Conservation (phyloP, 2,797 vertebrate species). For the Spinibarbus caldwelli region DNA sequence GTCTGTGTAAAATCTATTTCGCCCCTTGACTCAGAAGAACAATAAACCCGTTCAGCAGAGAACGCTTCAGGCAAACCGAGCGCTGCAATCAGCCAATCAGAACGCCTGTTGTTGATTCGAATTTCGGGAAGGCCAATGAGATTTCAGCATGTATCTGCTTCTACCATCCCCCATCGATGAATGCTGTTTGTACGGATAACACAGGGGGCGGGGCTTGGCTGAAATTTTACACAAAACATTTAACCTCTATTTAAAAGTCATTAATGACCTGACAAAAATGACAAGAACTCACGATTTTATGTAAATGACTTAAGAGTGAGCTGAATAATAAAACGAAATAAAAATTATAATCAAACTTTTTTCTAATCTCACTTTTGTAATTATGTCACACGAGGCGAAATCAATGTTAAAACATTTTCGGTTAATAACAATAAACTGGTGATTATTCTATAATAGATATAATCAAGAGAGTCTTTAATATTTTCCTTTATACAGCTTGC, state of each 20-base stretch:
- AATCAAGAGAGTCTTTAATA: too few species aligned
- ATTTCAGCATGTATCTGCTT: constrained; percentile 41
- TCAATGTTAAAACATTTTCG: neutral
- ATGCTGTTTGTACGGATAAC: constrained; percentile 72
- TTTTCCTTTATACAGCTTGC: neutral
- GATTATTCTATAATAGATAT: too few species aligned
- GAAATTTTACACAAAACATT: neutral
- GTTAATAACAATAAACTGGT: neutral
- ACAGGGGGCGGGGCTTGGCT: constrained; percentile 45
- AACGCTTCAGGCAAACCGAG: constrained; percentile 62
- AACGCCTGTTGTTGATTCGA: constrained; percentile 72
- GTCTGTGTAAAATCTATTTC: constrained; percentile 71
- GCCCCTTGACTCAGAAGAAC: constrained; percentile 79
- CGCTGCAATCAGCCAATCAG: constrained; percentile 70
- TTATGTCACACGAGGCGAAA: neutral
- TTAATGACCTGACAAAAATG: neutral
- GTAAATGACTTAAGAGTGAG: too few species aligned
- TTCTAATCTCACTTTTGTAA: neutral
- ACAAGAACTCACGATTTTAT: too few species aligned
- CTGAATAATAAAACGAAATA: neutral
- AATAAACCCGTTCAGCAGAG: constrained; percentile 76
- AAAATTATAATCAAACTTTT: neutral
- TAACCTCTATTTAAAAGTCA: neutral
- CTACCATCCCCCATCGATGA: constrained; percentile 78
- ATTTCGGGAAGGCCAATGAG: constrained; percentile 70